These are phyloP conservation scores for Prunella himalayana DNA, from an alignment of 2,113 vertebrate genomes.

Conservation along the genomic window DNA sequence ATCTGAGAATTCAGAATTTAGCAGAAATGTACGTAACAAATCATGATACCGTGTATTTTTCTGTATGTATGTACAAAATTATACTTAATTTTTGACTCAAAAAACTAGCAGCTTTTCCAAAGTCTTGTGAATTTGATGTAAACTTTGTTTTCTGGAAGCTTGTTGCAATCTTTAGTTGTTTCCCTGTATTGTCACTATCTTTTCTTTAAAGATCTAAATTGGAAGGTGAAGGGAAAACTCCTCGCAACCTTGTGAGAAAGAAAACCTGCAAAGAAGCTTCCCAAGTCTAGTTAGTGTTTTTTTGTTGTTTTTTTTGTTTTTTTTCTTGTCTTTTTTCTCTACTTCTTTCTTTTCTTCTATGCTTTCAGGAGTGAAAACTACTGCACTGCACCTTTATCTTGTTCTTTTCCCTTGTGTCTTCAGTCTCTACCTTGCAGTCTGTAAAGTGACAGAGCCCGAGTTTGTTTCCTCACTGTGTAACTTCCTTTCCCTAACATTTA, in stretches of 20 bases:
- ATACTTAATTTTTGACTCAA: background rate
- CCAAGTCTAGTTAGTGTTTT: background rate
- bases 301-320: background rate
- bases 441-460: background rate
- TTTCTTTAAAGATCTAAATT: background rate
- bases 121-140: background rate
- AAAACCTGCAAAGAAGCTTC: background rate
- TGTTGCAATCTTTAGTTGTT: background rate
- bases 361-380: background rate
- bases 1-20: background rate
- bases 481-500: background rate
- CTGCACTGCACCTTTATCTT: background rate
- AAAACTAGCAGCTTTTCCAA: background rate
- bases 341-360: background rate
- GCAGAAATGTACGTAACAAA: background rate
- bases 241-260: background rate
- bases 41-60: fast-evolving
- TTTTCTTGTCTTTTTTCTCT: background rate
- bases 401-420: background rate
- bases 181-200: background rate
- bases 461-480: background rate
- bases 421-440: background rate
- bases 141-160: background rate
- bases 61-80: background rate
- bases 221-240: fast-evolving